phyloP scores from a whole-genome alignment of 2,888 invertebrate species.

The Mesoligia furuncula region DNA sequence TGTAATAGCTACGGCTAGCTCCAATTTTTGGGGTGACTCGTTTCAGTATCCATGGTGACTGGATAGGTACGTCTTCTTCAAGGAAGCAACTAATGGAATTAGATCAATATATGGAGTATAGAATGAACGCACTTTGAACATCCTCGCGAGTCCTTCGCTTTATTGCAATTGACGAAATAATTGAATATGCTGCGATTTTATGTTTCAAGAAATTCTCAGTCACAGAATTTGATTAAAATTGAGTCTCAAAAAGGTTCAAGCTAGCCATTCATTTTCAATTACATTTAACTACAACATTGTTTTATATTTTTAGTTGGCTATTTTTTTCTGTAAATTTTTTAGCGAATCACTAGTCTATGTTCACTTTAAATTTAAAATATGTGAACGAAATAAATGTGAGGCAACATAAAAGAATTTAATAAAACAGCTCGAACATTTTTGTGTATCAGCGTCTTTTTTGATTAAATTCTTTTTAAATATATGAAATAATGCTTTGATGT shows the following conservation, averaged over 20 bases:
- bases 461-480: neutral
- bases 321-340: neutral
- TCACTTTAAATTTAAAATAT: neutral
- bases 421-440: neutral
- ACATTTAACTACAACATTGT: neutral
- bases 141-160: neutral
- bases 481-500: neutral
- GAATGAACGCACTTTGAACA: conserved; percentile 3
- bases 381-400: neutral
- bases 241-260: neutral
- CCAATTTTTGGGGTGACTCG: conserved; percentile 56
- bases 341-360: neutral
- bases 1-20: conserved; percentile 57
- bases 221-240: neutral
- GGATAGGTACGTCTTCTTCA: conserved; percentile 18
- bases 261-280: neutral
- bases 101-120: conserved; percentile 30
- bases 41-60: conserved; percentile 57
- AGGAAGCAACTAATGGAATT: conserved; percentile 45
- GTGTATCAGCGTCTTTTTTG: neutral
- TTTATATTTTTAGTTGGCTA: neutral
- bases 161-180: neutral
- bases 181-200: neutral
- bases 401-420: conserved; percentile 13
- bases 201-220: neutral